phyloP scores from a whole-genome alignment of 2,113 vertebrate species.

The Paratilapia polleni region DNA sequence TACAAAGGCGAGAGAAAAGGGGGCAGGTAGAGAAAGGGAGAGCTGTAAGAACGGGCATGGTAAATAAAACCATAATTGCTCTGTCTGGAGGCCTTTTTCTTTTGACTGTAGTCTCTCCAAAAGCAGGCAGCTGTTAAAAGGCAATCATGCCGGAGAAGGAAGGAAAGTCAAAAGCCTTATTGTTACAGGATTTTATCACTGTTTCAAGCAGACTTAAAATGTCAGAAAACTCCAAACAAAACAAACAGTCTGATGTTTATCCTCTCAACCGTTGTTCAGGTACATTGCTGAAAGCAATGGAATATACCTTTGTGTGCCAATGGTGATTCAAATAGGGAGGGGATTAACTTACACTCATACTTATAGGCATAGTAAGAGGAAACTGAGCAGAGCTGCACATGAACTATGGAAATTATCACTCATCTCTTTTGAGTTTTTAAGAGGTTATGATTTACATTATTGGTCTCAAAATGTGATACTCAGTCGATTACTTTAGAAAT shows the following conservation, averaged over 20 bases:
- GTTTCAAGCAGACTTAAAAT: conserved; percentile 66
- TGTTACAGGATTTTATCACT: conserved; percentile 74
- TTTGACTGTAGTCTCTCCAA: conserved; percentile 71
- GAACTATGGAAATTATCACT: conserved; percentile 49
- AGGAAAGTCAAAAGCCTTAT: conserved; percentile 76
- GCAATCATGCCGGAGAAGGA: conserved; percentile 65
- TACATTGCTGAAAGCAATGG: conserved; percentile 68
- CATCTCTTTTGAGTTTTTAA: conserved; percentile 18
- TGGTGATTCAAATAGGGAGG: conserved; percentile 57
- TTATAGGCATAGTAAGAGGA: conserved; percentile 40
- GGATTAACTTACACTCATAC: conserved; percentile 55
- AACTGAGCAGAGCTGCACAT: conserved; percentile 20
- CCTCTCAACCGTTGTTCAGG: conserved; percentile 71
- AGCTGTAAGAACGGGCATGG: conserved; percentile 49
- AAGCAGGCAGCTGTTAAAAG: conserved; percentile 74
- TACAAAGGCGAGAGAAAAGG: conserved; percentile 49
- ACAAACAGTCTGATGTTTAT: conserved; percentile 76
- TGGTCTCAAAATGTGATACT: neutral
- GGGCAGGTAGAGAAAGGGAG: conserved; percentile 27
- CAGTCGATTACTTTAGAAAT: conserved; percentile 7
- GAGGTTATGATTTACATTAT: conserved; percentile 8
- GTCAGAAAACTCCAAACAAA: conserved; percentile 74
- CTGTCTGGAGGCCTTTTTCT: conserved; percentile 73
- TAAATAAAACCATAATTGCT: conserved; percentile 80
- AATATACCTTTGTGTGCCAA: conserved; percentile 68